A percentile compares a stretch with the other conserved stretches of the same genome.
These are phyloP conservation scores for Eupithecia tripunctaria DNA, from an alignment of 2,888 invertebrate species.

Conservation along the genomic window DNA sequence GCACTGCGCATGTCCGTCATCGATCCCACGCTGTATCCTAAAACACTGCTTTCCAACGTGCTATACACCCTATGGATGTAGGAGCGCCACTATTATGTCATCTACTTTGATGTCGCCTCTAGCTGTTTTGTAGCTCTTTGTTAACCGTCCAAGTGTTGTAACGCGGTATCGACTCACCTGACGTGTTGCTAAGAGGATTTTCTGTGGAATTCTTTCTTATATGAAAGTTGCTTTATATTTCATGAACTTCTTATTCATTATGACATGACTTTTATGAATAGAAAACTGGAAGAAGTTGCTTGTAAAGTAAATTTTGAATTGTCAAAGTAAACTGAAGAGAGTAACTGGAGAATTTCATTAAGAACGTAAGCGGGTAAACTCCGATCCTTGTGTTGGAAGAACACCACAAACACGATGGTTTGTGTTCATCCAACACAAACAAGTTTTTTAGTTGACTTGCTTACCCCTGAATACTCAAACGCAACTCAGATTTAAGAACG, in stretches of 20 bases:
- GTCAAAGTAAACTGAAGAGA: background rate
- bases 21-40: conserved; percentile 79
- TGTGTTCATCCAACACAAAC: too few relatives aligned
- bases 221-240: conserved; percentile 1
- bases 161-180: conserved; percentile 25
- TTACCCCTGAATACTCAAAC: too few relatives aligned
- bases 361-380: too few relatives aligned
- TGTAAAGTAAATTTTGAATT: background rate
- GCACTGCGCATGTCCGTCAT: conserved; percentile 77
- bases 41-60: conserved; percentile 63
- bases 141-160: conserved; percentile 47
- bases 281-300: background rate
- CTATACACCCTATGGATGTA: conserved; percentile 54
- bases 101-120: conserved; percentile 74
- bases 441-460: too few relatives aligned
- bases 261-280: background rate
- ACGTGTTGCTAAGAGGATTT: conserved; percentile 16
- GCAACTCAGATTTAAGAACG: too few relatives aligned
- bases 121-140: conserved; percentile 47
- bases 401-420: too few relatives aligned
- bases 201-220: conserved; percentile 19
- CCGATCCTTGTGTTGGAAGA: too few relatives aligned
- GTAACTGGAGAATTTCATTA: background rate
- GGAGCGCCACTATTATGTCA: conserved; percentile 74
- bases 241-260: background rate